A percentile compares a stretch with the other conserved stretches of the same genome.
Conservation (phyloP, 2,113 vertebrate species). For the Ancistrus triradiatus region DNA sequence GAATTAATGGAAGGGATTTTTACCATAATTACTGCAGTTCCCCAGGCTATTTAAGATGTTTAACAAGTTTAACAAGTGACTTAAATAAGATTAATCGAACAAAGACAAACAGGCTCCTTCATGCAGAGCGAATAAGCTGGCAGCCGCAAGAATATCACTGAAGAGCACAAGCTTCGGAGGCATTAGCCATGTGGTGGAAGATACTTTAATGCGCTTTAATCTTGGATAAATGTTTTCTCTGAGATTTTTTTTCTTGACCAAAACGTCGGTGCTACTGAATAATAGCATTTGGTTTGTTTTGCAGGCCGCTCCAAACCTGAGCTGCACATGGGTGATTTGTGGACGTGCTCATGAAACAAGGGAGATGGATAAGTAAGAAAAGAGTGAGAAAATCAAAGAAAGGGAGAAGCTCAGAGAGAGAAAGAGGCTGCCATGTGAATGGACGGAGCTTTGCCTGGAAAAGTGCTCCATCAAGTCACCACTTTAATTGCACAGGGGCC, state of each 20-base stretch:
- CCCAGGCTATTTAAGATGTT: slow-evolving; percentile 30
- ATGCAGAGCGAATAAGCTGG: slow-evolving; percentile 1
- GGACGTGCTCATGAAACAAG: too few species aligned
- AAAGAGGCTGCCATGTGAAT: slow-evolving; percentile 13
- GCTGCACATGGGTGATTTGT: too few species aligned
- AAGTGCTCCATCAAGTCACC: slow-evolving; percentile 38
- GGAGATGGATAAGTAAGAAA: too few species aligned
- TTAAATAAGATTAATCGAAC: slow-evolving; percentile 51
- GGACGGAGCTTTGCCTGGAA: slow-evolving; percentile 30
- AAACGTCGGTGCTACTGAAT: too few species aligned
- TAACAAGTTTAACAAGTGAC: slow-evolving; percentile 42
- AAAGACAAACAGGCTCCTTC: slow-evolving; percentile 38
- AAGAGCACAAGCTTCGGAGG: background rate
- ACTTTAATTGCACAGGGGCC: slow-evolving; percentile 45
- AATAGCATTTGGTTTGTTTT: too few species aligned
- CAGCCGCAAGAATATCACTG: background rate
- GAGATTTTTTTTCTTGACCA: too few species aligned
- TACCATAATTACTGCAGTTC: slow-evolving; percentile 39
- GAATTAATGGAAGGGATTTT: slow-evolving; percentile 24
- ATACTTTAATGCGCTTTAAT: background rate
- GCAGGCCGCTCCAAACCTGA: too few species aligned
- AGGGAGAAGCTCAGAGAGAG: background rate
- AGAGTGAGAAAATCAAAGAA: background rate
- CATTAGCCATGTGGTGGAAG: background rate
- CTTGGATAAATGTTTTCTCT: too few species aligned